Base-by-base conservation (phyloP, 2,113 vertebrate species). In the Sapayoa aenigma region DNA sequence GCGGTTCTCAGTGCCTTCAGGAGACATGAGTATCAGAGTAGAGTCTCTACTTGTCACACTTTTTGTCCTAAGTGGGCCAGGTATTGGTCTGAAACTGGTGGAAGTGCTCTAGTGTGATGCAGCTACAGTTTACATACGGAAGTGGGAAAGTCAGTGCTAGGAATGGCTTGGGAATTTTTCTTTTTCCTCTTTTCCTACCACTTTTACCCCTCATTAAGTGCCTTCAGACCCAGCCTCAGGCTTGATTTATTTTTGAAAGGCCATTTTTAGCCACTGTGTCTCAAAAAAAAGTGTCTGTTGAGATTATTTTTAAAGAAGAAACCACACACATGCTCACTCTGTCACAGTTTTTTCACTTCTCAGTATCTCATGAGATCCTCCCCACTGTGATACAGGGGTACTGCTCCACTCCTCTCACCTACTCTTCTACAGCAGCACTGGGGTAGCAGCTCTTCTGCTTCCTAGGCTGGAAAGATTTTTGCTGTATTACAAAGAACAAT, bases 381-480 rank as follows among this genome's bases (percentile, higher is more conserved):
- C 37, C 31, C 2, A 0, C n/a, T 0, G 2, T 55, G 59, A 35
- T 13, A 53, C 1, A 3, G 1, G 37, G 0, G 0, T 28, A 33
- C 59, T 4, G 3, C 33, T 93, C 67, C 11, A 11, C 47, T 92
- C 21, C 13, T 50, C 49, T 88, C 71, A 52, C 59, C 25, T 58
- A 46, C n/a, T 17, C 50, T 35, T 86, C 59, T 52, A 37, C 37
- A 59, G 59, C 33, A 39, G 12, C 20, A 16, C 9, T 2, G 11
- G 9, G 22, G 22, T n/a, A 11, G 22, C 1, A 9, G 47, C 24
- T 55, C 31, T 77, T 56, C 11, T 89, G 69, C 85, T 93, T 94
- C 88, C 76, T 63, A 87, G 83, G 46, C 47, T 89, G 68, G 33
- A 60, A 14, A 31, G 55, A 20, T 62, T 84, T 20, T 56, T 63